These are phyloP conservation scores for Myrmecobius fasciatus DNA, from an alignment of 2,113 vertebrate species.

Conservation along the genomic window DNA sequence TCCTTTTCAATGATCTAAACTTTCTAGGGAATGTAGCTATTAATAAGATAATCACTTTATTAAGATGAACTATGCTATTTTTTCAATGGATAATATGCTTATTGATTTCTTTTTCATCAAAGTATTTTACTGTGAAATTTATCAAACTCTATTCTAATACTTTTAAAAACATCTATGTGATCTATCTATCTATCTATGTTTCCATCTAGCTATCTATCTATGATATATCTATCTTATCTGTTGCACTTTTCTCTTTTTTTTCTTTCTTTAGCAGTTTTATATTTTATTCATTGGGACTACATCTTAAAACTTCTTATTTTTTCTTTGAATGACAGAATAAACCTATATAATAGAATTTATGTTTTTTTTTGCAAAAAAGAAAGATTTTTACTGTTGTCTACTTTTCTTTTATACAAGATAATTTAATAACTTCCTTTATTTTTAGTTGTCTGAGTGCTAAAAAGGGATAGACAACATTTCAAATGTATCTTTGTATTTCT, in stretches of 20 bases:
- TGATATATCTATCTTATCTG: neutral
- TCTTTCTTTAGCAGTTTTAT: neutral
- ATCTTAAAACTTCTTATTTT: neutral
- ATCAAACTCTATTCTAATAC: neutral
- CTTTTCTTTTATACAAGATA: neutral
- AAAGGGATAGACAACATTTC: neutral
- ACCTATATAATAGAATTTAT: neutral
- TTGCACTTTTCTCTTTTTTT: neutral
- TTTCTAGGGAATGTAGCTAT: neutral
- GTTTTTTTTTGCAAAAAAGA: neutral
- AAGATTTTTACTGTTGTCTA: neutral
- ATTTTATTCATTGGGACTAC: neutral
- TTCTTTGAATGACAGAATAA: neutral
- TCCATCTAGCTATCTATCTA: neutral
- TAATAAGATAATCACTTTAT: neutral
- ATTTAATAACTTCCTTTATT: neutral
- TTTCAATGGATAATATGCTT: neutral
- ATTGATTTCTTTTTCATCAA: neutral
- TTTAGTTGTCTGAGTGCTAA: neutral
- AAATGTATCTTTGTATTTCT: neutral
- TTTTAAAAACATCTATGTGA: neutral
- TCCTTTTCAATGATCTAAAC: neutral
- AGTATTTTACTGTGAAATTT: neutral
- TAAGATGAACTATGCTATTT: neutral
- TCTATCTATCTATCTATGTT: neutral